These are phyloP conservation scores for Carollia perspicillata DNA, from an alignment of 2,113 vertebrate genomes.

Conservation along the genomic window DNA sequence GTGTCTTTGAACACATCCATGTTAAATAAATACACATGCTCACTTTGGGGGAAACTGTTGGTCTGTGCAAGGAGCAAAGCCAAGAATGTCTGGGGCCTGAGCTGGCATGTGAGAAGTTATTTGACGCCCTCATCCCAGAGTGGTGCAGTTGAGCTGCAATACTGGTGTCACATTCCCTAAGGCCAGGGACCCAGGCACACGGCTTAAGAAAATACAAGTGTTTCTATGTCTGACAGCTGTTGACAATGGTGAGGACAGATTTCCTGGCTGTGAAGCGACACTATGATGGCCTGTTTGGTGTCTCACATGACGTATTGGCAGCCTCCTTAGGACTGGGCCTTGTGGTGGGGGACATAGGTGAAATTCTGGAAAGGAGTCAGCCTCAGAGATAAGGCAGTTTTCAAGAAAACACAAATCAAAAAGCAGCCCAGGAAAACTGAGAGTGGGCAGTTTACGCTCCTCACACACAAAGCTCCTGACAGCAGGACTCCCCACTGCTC, in stretches of 20 bases:
- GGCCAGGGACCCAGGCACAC: not conserved
- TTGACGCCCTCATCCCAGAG: not conserved
- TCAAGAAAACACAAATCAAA: not conserved
- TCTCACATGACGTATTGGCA: not conserved
- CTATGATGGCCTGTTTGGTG: not conserved
- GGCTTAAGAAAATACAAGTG: not conserved
- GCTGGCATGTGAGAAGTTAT: not conserved
- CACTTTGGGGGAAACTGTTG: not conserved
- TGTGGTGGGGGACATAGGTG: too few relatives aligned
- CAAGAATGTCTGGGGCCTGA: not conserved
- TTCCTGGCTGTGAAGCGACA: not conserved
- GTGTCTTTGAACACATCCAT: not conserved
- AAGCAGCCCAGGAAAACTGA: not conserved
- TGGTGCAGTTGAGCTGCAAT: too few relatives aligned
- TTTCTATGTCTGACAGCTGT: not conserved
- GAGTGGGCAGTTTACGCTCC: too few relatives aligned
- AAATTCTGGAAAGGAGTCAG: not conserved
- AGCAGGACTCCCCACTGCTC: not conserved
- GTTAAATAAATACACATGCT: not conserved
- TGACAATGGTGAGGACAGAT: not conserved
- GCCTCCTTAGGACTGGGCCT: not conserved
- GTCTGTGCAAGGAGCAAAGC: not conserved
- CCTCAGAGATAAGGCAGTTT: not conserved
- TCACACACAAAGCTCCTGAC: not conserved
- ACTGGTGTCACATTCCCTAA: not conserved